These are phyloP conservation scores for Drosophila bocki DNA, from an alignment of 1,140 invertebrate genomes.

Conservation along the genomic window DNA sequence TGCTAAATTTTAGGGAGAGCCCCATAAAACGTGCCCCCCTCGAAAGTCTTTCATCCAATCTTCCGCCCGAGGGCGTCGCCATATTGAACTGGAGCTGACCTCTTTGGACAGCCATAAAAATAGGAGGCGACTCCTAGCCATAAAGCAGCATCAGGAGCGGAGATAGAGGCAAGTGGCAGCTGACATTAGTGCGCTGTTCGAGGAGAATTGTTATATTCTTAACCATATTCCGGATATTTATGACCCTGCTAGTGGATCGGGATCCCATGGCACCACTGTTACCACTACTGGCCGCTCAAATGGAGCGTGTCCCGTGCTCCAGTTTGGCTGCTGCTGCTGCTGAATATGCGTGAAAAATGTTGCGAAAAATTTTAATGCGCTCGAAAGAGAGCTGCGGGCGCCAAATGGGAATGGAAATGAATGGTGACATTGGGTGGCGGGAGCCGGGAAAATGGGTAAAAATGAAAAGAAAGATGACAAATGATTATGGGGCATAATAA, in stretches of 20 bases:
- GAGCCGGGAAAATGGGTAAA: conserved; percentile 16
- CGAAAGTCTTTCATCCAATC: not conserved
- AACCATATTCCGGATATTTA: conserved; percentile 80
- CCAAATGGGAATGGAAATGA: conserved; percentile 69
- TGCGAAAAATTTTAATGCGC: conserved; percentile 78
- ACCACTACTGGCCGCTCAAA: conserved; percentile 28
- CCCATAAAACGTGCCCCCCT: not conserved
- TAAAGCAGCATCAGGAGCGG: conserved; percentile 40
- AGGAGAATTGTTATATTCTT: conserved; percentile 76
- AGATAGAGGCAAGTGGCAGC: conserved; percentile 22
- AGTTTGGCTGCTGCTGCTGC: conserved; percentile 40
- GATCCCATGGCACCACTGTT: conserved; percentile 12
- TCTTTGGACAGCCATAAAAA: conserved; percentile 37
- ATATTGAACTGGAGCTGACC: conserved; percentile 27
- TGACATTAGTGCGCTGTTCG: conserved; percentile 37
- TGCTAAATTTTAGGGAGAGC: not conserved
- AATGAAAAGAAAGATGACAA: conserved; percentile 75
- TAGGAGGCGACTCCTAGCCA: conserved; percentile 5
- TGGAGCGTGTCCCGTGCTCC: conserved; percentile 54
- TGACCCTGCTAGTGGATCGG: conserved; percentile 48
- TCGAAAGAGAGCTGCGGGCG: conserved; percentile 62
- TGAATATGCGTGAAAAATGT: conserved; percentile 81
- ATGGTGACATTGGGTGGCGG: conserved; percentile 10
- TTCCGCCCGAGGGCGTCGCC: not conserved
- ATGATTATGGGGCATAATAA: conserved; percentile 81